Percentiles rank a stretch among this genome's conserved stretches.
Evolutionary conservation across 2,113 vertebrate species (phyloP).

Genomic region (Craseonycteris thonglongyai): DNA sequence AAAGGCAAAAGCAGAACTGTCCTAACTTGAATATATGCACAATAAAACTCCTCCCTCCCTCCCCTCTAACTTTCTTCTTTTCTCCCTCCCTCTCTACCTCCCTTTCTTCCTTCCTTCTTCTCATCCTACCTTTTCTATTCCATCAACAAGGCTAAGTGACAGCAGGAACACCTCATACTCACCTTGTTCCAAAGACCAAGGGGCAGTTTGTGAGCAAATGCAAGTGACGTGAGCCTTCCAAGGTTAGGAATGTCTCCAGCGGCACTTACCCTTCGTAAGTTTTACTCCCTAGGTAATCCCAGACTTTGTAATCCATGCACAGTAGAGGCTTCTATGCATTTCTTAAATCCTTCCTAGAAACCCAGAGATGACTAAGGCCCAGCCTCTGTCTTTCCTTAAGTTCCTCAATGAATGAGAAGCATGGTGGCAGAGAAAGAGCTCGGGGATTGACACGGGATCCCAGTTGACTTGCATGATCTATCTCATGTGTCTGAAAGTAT

Average conservation of each 20-base stretch:
- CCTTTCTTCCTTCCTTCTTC: background rate
- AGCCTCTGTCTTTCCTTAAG: background rate
- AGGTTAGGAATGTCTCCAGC: background rate
- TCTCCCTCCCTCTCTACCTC: background rate
- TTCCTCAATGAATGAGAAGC: background rate
- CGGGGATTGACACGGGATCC: background rate
- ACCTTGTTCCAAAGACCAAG: background rate
- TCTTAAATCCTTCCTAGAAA: background rate
- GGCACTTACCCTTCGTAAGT: background rate
- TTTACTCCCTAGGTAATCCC: background rate
- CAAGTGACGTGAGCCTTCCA: background rate
- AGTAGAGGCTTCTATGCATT: background rate
- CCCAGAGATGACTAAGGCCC: background rate
- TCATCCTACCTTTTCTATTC: background rate
- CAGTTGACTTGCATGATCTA: background rate
- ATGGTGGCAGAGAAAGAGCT: background rate
- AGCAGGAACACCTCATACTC: background rate
- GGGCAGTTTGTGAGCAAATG: background rate
- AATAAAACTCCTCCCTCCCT: background rate
- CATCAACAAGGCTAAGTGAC: background rate
- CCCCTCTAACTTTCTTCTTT: too few relatives aligned
- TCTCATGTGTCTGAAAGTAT: background rate
- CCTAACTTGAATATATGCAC: background rate
- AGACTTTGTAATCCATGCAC: background rate
- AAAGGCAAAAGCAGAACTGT: background rate